Evolutionary conservation across 1,140 invertebrate genomes (phyloP).

Genomic region (Popillia japonica): DNA sequence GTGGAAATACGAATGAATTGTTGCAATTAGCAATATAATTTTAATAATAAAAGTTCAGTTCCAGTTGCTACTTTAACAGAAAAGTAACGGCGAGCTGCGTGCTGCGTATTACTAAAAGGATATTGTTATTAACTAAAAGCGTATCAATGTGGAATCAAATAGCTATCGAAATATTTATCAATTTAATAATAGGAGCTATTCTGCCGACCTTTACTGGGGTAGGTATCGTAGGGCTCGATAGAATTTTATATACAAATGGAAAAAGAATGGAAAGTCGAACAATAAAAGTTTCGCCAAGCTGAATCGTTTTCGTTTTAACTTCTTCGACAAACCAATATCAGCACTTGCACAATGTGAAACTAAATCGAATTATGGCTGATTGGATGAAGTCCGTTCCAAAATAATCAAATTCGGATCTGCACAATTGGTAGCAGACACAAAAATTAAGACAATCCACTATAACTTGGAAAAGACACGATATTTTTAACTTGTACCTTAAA

Average conservation of each 20-base stretch:
- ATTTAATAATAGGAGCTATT: conserved; percentile 14
- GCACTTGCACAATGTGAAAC: conserved; percentile 36
- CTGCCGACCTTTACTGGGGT: neutral
- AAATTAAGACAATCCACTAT: conserved; percentile 35
- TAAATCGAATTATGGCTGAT: conserved; percentile 36
- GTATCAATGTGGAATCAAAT: neutral
- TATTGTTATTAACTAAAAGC: conserved; percentile 9
- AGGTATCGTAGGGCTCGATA: neutral
- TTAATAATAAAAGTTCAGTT: neutral
- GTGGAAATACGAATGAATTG: neutral
- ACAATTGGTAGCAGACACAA: conserved; percentile 22
- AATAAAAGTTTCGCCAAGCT: conserved; percentile 21
- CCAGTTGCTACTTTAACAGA: neutral
- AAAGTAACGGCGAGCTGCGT: neutral
- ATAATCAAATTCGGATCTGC: conserved; percentile 35
- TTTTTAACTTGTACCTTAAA: too few species aligned
- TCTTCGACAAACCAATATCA: conserved; percentile 30
- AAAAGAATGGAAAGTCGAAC: conserved; percentile 12
- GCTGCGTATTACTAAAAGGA: too few species aligned
- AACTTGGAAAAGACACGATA: conserved; percentile 16
- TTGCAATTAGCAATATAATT: neutral
- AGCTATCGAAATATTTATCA: conserved; percentile 1
- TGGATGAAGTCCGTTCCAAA: conserved; percentile 26
- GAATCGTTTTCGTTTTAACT: conserved; percentile 36
- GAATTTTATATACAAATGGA: conserved; percentile 27